Evolutionary conservation across 2,113 vertebrate genomes (phyloP).

Genomic region (Pteronura brasiliensis): DNA sequence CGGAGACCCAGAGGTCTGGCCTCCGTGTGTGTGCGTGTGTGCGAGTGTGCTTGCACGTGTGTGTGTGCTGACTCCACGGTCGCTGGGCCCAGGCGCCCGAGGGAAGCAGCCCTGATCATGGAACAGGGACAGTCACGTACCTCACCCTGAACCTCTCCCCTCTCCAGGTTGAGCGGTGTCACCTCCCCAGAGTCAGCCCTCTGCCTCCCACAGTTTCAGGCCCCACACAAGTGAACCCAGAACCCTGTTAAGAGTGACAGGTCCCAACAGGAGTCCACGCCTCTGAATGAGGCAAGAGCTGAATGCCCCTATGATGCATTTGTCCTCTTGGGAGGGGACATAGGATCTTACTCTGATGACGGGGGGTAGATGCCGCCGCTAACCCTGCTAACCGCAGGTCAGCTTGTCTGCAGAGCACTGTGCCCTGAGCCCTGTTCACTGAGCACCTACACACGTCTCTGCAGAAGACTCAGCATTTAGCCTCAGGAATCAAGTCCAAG

Average conservation of each 20-base stretch:
- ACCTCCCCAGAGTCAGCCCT: neutral
- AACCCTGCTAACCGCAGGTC: neutral
- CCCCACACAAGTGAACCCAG: neutral
- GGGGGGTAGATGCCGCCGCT: accelerated
- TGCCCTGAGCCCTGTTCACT: neutral
- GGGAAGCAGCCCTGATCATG: neutral
- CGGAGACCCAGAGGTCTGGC: neutral
- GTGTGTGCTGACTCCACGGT: neutral
- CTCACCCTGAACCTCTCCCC: neutral
- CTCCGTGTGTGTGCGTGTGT: neutral
- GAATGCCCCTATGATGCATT: neutral
- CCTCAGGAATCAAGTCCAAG: neutral
- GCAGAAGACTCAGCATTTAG: neutral
- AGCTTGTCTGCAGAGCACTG: neutral
- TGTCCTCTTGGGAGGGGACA: neutral
- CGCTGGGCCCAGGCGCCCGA: neutral
- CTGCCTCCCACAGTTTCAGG: neutral
- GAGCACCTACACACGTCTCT: accelerated
- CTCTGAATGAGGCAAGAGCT: neutral
- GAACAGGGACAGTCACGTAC: neutral
- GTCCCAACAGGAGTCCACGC: neutral
- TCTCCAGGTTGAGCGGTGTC: neutral
- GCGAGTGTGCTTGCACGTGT: neutral
- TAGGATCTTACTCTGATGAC: neutral
- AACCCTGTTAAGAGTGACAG: neutral